phyloP scores from a whole-genome alignment of 2,113 vertebrate genomes.

The Typhlomys cinereus region DNA sequence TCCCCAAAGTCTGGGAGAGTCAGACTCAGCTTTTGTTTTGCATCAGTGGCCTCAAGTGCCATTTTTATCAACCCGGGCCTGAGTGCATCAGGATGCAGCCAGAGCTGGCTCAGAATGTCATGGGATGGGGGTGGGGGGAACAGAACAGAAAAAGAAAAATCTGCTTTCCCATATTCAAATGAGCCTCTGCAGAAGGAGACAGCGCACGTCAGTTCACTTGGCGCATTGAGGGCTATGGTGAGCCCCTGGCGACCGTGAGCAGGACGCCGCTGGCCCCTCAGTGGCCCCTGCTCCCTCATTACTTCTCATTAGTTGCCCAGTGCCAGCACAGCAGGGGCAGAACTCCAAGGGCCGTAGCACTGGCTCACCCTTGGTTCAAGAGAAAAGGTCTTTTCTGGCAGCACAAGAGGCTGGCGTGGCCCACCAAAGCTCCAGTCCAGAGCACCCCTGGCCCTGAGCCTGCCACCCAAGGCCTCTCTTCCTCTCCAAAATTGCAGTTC shows the following conservation, averaged over 20 bases:
- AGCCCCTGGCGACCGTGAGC: not conserved
- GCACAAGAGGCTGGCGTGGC: not conserved
- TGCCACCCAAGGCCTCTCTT: too few relatives aligned
- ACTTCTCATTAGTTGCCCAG: constrained; percentile 9
- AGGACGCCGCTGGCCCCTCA: constrained; percentile 18
- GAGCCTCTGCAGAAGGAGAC: constrained; percentile 9
- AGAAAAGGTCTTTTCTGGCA: not conserved
- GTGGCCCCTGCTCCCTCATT: not conserved
- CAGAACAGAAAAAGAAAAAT: constrained; percentile 63
- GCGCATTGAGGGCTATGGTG: not conserved
- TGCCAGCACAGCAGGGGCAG: not conserved
- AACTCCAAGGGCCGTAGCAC: not conserved
- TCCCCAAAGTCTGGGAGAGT: not conserved
- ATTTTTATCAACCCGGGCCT: constrained; percentile 19
- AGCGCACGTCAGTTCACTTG: not conserved
- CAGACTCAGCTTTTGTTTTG: not conserved
- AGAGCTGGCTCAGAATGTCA: constrained; percentile 66
- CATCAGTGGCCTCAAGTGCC: not conserved
- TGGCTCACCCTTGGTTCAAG: not conserved
- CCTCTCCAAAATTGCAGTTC: fast-evolving
- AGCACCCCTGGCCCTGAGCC: not conserved
- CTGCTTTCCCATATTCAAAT: constrained; percentile 59
- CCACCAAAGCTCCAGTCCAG: not conserved
- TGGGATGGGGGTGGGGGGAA: not conserved
- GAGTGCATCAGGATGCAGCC: constrained; percentile 34